Conservation (phyloP, 2,888 invertebrate genomes). For the Diarsia dahlii region DNA sequence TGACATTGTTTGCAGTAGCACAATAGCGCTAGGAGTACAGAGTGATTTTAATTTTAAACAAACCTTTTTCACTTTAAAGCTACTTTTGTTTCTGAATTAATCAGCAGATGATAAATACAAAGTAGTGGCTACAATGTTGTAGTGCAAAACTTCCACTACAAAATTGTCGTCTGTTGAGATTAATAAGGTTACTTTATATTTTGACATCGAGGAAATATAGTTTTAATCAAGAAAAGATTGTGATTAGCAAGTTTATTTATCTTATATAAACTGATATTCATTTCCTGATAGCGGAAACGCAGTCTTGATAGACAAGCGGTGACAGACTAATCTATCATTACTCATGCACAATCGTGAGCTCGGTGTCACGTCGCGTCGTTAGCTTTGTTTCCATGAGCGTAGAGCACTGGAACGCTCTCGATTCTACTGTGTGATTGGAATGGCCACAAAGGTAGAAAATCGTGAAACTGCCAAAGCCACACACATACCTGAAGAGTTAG, state of each 20-base stretch:
- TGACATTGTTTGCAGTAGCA: constrained; percentile 63
- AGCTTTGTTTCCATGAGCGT: constrained; percentile 10
- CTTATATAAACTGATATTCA: constrained; percentile 9
- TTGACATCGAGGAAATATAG: background rate
- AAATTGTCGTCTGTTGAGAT: background rate
- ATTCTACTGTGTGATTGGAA: constrained; percentile 25
- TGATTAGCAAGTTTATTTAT: background rate
- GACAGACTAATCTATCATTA: constrained; percentile 32
- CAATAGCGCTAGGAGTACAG: constrained; percentile 45
- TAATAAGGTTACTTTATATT: constrained; percentile 8
- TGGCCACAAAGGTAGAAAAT: background rate
- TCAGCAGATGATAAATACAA: background rate
- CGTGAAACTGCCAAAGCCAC: background rate
- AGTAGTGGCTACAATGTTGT: background rate
- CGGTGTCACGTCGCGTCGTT: constrained; percentile 24
- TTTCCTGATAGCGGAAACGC: constrained; percentile 11
- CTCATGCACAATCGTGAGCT: constrained; percentile 34
- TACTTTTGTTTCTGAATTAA: constrained; percentile 10
- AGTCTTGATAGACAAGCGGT: background rate
- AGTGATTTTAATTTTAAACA: constrained; percentile 40
- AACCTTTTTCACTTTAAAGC: background rate
- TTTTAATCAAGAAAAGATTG: background rate
- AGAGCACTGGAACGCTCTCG: background rate
- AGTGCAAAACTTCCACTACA: background rate
- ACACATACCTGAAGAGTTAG: background rate